Percentiles rank a stretch among this genome's conserved stretches.
phyloP scores from a whole-genome alignment of 2,888 invertebrate species.

The Noctua pronuba region DNA sequence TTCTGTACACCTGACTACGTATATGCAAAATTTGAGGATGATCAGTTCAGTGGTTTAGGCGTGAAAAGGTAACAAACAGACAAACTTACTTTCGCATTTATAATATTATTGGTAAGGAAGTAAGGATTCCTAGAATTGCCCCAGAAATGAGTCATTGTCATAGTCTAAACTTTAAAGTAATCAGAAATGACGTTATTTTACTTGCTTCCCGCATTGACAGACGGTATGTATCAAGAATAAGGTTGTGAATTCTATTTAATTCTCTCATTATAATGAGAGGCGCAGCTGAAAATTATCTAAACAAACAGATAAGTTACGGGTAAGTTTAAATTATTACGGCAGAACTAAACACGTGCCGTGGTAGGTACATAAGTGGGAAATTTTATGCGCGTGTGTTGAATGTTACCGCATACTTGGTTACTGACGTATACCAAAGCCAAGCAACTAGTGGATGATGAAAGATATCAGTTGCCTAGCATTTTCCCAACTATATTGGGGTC shows the following conservation, averaged over 20 bases:
- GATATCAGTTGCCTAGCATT: no score
- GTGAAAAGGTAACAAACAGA: no score
- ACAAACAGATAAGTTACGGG: slow-evolving; percentile 63
- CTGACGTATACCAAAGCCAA: neutral
- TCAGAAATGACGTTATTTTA: neutral
- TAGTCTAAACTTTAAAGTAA: neutral
- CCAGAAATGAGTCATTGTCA: neutral
- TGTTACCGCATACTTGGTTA: neutral
- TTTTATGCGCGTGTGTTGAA: neutral
- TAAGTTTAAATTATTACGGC: slow-evolving; percentile 46
- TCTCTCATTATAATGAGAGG: slow-evolving; percentile 71
- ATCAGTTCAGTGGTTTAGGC: no score
- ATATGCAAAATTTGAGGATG: no score
- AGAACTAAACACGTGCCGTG: slow-evolving; percentile 16
- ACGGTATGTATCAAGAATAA: slow-evolving; percentile 60
- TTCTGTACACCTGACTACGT: no score
- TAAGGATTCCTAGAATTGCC: neutral
- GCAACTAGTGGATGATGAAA: neutral
- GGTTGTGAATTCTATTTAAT: slow-evolving; percentile 68
- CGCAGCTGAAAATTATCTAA: slow-evolving; percentile 69
- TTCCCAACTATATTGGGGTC: no score
- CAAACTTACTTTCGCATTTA: no score
- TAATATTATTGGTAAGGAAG: no score
- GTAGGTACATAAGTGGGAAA: neutral
- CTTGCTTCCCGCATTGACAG: neutral